These are phyloP conservation scores for Caenorhabditis uteleia DNA, from an alignment of 2,888 invertebrate genomes.

Conservation along the genomic window DNA sequence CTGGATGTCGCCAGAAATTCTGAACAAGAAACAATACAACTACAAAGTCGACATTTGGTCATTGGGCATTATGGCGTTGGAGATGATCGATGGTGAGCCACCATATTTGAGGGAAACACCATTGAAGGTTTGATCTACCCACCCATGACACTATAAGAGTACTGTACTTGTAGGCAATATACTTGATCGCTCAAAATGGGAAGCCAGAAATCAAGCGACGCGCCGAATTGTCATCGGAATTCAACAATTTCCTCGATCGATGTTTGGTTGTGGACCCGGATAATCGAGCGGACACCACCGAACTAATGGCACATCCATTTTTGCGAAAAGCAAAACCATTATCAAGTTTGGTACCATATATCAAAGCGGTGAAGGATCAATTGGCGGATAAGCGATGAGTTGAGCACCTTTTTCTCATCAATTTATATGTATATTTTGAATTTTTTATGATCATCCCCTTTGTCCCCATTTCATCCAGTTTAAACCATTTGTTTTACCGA, in stretches of 20 bases:
- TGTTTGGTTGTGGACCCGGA: slow-evolving; percentile 71
- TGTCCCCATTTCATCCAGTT: slow-evolving; percentile 16
- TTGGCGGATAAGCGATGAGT: background rate
- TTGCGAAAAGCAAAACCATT: slow-evolving; percentile 82
- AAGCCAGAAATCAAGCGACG: slow-evolving; percentile 87
- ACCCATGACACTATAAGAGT: background rate
- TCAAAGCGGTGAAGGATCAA: slow-evolving; percentile 84
- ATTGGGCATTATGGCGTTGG: slow-evolving; percentile 90
- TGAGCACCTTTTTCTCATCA: background rate
- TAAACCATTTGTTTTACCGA: background rate
- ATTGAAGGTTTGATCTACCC: slow-evolving; percentile 61
- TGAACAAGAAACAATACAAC: slow-evolving; percentile 70
- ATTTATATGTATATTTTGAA: slow-evolving; percentile 38
- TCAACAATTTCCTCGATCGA: slow-evolving; percentile 78
- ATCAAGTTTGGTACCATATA: slow-evolving; percentile 83
- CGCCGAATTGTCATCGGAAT: slow-evolving; percentile 79
- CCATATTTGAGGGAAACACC: slow-evolving; percentile 95
- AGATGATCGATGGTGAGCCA: slow-evolving; percentile 91
- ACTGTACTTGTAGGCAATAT: slow-evolving; percentile 76
- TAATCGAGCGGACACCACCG: slow-evolving; percentile 80
- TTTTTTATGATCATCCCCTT: slow-evolving; percentile 3
- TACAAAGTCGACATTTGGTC: slow-evolving; percentile 85
- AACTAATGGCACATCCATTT: slow-evolving; percentile 87
- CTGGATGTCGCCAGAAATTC: slow-evolving; percentile 84
- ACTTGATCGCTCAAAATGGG: slow-evolving; percentile 92